Evolutionary conservation across 2,797 vertebrate genomes (phyloP), one percentile per base, ranked within the genome.

Genomic region (Sebastiscus tertius): DNA sequence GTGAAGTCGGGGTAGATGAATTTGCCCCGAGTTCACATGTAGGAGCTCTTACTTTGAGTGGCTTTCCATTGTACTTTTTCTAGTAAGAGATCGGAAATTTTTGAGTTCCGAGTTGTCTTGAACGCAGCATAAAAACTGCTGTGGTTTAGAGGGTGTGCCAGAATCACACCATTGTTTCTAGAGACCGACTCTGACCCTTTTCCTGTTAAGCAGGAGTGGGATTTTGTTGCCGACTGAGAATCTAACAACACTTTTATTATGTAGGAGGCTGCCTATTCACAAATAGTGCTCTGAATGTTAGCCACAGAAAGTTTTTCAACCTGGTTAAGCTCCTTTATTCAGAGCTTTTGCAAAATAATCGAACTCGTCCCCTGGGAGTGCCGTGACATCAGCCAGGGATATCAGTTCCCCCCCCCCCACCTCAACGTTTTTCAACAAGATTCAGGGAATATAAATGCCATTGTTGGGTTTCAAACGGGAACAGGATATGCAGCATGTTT

Each of bases 401-500:
- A 18, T 22, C 33, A 60, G 26, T 4, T 1, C 20, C 46, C 20
- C 36, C 24, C 24, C 24, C 18, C 7, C 39, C 24, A 8, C 8
- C 20, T 2, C 29, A 6, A 20, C 4, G 2, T 55, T 69, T 61
- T 71, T 34, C 42, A 13, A 49, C 8, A 24, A 13, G 29, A 75
- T 60, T 73, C 20, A 2, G 29, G 22, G 46, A 68, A 46, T 79
- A 72, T 34, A 61, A 81, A 77, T 12, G 22, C 36, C 62, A 69
- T 67, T 90, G 83, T 84, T 68, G 2, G 10, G 49, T 75, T 85
- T 75, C 18, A 75, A 68, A 83, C 11, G 1, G 66, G 58, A 82
- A 62, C 42, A 79, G 58, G 26, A 55, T 18, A 69, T 7, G 62
- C 64, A 11, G 70, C 52, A 18, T 27, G 66, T 54, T 85, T 76